Evolutionary conservation across 2,113 vertebrate species (phyloP).

Genomic region (Microtus oregoni): DNA sequence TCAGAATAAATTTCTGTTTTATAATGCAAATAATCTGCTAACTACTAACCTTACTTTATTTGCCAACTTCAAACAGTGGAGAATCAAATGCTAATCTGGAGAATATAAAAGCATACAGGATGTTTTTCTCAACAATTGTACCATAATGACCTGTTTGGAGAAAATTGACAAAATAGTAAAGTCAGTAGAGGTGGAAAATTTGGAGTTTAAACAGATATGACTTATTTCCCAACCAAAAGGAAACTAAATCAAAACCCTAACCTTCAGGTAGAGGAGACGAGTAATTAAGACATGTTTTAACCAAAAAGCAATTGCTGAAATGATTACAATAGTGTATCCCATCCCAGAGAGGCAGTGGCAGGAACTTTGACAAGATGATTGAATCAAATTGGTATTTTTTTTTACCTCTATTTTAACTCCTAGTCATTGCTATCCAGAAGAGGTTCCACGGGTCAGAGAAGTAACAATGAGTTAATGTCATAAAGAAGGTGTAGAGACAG

Average conservation of each 20-base stretch:
- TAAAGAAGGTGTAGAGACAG: constrained; percentile 77
- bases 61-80: neutral
- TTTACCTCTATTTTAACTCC: constrained; percentile 72
- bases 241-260: constrained; percentile 62
- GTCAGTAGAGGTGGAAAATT: neutral
- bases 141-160: constrained; percentile 32
- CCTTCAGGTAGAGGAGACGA: constrained; percentile 40
- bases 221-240: constrained; percentile 50
- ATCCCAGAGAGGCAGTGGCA: constrained; percentile 55
- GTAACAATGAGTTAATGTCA: constrained; percentile 78
- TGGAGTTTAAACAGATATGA: constrained; percentile 2
- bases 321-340: neutral
- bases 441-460: constrained; percentile 75
- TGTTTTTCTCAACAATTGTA: constrained; percentile 45
- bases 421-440: constrained; percentile 73
- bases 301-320: constrained; percentile 35
- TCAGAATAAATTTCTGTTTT: constrained; percentile 15
- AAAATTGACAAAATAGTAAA: constrained; percentile 51
- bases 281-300: constrained; percentile 65
- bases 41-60: constrained; percentile 2
- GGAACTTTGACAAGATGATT: constrained; percentile 66
- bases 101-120: neutral
- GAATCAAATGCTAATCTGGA: constrained; percentile 43
- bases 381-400: constrained; percentile 70
- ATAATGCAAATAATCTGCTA: constrained; percentile 28